These are phyloP conservation scores for Podargus strigoides DNA, from an alignment of 2,797 vertebrate genomes.

Conservation along the genomic window DNA sequence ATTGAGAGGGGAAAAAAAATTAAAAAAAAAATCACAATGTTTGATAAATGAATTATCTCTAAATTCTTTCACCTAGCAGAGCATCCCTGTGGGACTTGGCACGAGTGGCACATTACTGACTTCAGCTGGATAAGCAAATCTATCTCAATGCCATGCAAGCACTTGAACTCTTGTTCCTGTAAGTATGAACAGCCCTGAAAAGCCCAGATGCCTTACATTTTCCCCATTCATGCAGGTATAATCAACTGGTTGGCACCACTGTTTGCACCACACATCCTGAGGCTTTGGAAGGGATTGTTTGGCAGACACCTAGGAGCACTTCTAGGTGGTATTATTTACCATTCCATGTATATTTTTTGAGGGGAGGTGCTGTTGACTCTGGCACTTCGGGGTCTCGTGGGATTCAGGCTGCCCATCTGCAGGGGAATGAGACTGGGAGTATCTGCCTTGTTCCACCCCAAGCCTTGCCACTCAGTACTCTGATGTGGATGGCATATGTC, in stretches of 20 bases:
- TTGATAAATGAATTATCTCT: not conserved
- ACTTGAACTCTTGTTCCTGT: not conserved
- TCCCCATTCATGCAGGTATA: not conserved
- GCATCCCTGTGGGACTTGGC: too few relatives aligned
- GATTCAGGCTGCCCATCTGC: not conserved
- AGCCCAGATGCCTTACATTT: not conserved
- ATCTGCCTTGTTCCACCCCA: not conserved
- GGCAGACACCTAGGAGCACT: not conserved
- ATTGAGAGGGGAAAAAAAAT: not conserved
- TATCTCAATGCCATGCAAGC: not conserved
- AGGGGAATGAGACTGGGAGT: not conserved
- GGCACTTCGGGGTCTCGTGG: too few relatives aligned
- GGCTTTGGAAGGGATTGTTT: not conserved
- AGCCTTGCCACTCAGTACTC: not conserved
- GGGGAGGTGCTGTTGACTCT: not conserved
- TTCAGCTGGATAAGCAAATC: not conserved
- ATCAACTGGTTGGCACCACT: too few relatives aligned
- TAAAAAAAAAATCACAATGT: not conserved
- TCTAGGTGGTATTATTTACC: too few relatives aligned
- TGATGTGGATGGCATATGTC: not conserved
- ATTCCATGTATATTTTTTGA: too few relatives aligned
- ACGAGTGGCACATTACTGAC: not conserved
- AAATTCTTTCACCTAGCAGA: not conserved
- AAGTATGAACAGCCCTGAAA: not conserved
- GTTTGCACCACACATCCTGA: not conserved